Evolutionary conservation across 2,797 vertebrate genomes (phyloP).

Genomic region (Acanthurus lineatus): DNA sequence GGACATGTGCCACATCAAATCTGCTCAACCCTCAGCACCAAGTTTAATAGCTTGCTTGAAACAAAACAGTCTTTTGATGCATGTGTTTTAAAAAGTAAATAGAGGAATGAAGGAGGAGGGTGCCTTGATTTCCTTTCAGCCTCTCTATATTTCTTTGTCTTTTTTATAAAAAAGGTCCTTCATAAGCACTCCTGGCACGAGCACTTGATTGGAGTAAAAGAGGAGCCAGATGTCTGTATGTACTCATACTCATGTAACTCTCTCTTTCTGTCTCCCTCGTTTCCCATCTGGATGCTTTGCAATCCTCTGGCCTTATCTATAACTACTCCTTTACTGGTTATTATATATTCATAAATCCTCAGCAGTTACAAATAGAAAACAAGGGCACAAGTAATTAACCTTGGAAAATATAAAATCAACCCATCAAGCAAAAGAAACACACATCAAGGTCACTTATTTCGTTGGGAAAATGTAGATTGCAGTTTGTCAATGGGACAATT

Average conservation of each 20-base stretch:
- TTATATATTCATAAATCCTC: constrained; percentile 20
- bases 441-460: constrained; percentile 40
- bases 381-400: constrained; percentile 32
- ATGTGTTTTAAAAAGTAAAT: constrained; percentile 72
- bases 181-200: constrained; percentile 58
- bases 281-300: constrained; percentile 43
- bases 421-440: constrained; percentile 29
- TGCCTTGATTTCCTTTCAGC: constrained; percentile 75
- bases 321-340: constrained; percentile 37
- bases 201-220: constrained; percentile 66
- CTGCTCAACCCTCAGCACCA: constrained; percentile 68
- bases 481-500: not conserved
- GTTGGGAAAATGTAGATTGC: not conserved
- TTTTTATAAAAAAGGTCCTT: constrained; percentile 56
- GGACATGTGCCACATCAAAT: constrained; percentile 84
- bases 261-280: constrained; percentile 39
- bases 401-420: constrained; percentile 38
- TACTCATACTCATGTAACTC: constrained; percentile 52
- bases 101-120: constrained; percentile 50
- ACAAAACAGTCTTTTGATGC: constrained; percentile 79
- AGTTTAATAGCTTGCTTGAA: constrained; percentile 79
- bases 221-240: constrained; percentile 59
- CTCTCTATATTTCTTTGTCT: constrained; percentile 50
- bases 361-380: constrained; percentile 17
- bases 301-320: constrained; percentile 36